phyloP scores from a whole-genome alignment of 2,888 invertebrate species.

The Cerastis leucographa region DNA sequence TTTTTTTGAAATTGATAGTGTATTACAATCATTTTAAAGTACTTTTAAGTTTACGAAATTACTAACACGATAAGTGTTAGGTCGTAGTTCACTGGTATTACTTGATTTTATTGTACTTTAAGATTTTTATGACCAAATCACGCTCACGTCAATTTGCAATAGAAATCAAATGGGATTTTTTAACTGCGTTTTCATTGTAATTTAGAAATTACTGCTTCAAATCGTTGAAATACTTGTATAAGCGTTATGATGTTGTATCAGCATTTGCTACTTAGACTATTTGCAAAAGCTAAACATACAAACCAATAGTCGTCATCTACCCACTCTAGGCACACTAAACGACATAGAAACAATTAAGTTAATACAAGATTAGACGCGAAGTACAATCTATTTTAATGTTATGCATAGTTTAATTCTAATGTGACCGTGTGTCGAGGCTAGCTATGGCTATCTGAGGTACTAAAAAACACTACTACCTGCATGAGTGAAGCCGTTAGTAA shows the following conservation, averaged over 20 bases:
- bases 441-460: not conserved
- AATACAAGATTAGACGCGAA: constrained; percentile 3
- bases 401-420: constrained; percentile 47
- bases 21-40: constrained; percentile 37
- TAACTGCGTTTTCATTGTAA: constrained; percentile 27
- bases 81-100: constrained; percentile 54
- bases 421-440: constrained; percentile 51
- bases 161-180: constrained; percentile 35
- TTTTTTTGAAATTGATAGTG: constrained; percentile 34
- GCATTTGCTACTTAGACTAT: not conserved
- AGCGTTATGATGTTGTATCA: not conserved
- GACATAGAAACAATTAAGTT: not conserved
- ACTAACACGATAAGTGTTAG: constrained; percentile 27
- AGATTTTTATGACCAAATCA: constrained; percentile 43
- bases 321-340: not conserved
- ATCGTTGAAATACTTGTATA: not conserved
- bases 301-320: not conserved
- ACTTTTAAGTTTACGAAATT: constrained; percentile 48
- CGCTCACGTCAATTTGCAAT: constrained; percentile 28
- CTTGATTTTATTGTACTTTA: constrained; percentile 41
- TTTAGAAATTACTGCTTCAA: constrained; percentile 17
- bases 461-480: constrained; percentile 43
- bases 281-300: not conserved
- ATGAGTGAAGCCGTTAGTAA: constrained; percentile 30
- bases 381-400: constrained; percentile 44